Evolutionary conservation across 2,888 invertebrate species (phyloP).

Genomic region (Ctena decussata): DNA sequence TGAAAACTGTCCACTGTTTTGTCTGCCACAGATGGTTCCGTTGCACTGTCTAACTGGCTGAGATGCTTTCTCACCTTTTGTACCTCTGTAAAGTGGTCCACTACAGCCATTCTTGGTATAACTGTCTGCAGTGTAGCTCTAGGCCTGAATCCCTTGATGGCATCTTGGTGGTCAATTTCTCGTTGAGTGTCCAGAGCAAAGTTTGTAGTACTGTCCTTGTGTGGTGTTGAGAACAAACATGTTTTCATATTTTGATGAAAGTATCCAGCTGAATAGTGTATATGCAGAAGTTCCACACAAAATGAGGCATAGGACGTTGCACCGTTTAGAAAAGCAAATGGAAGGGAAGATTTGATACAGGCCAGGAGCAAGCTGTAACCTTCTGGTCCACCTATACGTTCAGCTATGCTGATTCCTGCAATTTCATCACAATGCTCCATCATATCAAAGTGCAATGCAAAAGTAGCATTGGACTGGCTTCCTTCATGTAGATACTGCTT

Average conservation of each 20-base stretch:
- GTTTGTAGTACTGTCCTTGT: not conserved
- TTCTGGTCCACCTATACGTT: not conserved
- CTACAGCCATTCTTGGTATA: no score
- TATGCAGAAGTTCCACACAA: not conserved
- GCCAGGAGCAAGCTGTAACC: not conserved
- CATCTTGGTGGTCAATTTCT: no score
- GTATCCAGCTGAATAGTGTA: no score
- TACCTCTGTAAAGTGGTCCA: no score
- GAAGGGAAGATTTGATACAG: not conserved
- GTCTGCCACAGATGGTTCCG: no score
- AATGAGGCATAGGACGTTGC: not conserved
- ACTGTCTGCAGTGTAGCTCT: no score
- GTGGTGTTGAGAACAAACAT: not conserved
- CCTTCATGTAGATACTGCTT: not conserved
- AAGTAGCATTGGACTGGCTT: not conserved
- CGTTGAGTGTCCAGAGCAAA: not conserved
- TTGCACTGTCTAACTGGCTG: no score
- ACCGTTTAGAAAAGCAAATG: slow-evolving; percentile 1
- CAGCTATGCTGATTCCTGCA: not conserved
- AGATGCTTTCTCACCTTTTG: no score
- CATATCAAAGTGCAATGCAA: not conserved
- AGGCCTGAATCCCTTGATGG: no score
- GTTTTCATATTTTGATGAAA: not conserved
- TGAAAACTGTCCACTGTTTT: not conserved
- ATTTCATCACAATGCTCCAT: not conserved